Evolutionary conservation across 2,888 invertebrate genomes (phyloP), one percentile per base, ranked within the genome.

Genomic region (Macrosiphum euphorbiae): DNA sequence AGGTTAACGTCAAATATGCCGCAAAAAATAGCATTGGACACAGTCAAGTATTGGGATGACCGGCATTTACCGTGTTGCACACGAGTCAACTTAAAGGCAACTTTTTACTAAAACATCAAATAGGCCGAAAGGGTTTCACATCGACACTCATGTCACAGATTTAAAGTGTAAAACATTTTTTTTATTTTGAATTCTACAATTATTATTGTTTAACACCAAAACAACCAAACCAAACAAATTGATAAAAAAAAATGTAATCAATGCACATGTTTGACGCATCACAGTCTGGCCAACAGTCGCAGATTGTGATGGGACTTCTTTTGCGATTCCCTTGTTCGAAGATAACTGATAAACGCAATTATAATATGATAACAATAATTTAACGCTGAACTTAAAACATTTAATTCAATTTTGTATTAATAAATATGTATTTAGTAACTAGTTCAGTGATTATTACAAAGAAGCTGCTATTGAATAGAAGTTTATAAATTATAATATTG

Each of bases 221-320:
- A 93, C 85, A 84, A 89, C 93, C 47, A 92, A 92, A 94, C 90
- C 90, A 61, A 90, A 94, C 86, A 87, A 90, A 94, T 94, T 94
- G 94, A 94, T 94, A 94, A 94, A 94, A 90, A 86, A 93, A 90
- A 67, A 41, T 88, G 85, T 94, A 94, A 94, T 94, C 94, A 94
- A 94, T 94, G 90, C 94, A 94, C 94, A 94, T 94, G 94, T 94
- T 90, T 90, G 90, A 85, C 50, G n/a, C n/a, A 11, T 52, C 0
- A 5, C 94, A 94, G 94, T 86, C 50, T 16, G 67, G 67, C 94
- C 94, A 94, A 94, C n/a, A 28, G 5, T 26, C 2, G 7, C 50
- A 35, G n/a, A 47, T 8, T 47, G 10, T 3, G 16, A 58, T 7
- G 5, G 41, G 1, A n/a, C 13, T 67, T 10, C 13, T 35, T 11